Base-by-base conservation (phyloP, 2,888 invertebrate species). In the Eudemis profundana region DNA sequence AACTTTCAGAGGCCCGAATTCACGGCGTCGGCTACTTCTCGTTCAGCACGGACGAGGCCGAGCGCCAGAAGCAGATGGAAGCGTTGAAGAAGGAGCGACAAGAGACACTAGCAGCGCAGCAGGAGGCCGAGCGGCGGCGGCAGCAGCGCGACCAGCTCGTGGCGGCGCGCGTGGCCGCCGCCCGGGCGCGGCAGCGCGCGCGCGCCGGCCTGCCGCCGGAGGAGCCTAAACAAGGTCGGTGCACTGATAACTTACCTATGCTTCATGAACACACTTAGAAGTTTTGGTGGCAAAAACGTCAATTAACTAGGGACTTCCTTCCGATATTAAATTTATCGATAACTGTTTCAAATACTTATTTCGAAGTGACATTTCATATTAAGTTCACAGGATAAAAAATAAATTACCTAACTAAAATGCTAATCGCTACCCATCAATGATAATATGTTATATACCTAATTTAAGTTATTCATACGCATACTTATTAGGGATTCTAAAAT, bases 1-100 rank as follows among this genome's bases (percentile, higher is more conserved):
- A 15, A 50, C 53, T 72, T n/a, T 2, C 85, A 95, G 98, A 99
- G 94, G 97, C 98, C 0, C 94, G 98, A 68, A 94, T 95, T 10
- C 98, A 98, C 81, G 99, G 98, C 78, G 97, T 97, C 15, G 97
- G 97, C 4, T 99, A 97, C 87, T 98, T 96, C 86, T 94, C 95
- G 19, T 98, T 99, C 85, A 97, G 98, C 12, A 96, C 96, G 47
- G 96, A 98, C 75, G 97, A 97, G 74, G 93, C 93, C 1, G 94
- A 95, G 76, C 94, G 98, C 72, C 90, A 93, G 1, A 94, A 95
- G 74, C 98, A 99, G 85, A 96, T 98, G 92, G 95, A 95, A 56
- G 95, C 95, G 72, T 89, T 99, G 61, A 92, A 94, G 54, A 94
- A 95, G 70, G 85, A 95, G 27, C 93, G 98, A 0, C 90, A 94